These are phyloP conservation scores for Mus spretus DNA, from an alignment of 2,797 vertebrate genomes.

Conservation along the genomic window DNA sequence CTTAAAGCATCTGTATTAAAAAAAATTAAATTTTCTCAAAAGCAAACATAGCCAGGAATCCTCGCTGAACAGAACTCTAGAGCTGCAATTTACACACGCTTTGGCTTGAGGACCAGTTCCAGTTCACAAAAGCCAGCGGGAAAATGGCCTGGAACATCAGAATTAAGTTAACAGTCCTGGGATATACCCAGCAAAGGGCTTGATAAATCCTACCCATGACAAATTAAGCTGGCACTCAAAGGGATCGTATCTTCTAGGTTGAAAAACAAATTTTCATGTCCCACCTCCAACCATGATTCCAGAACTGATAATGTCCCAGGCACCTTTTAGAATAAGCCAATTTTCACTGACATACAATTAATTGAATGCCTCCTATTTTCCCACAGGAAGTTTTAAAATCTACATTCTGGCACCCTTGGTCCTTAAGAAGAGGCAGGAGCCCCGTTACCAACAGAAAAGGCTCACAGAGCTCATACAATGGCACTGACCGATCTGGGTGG, in stretches of 20 bases:
- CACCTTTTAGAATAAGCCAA: slow-evolving; percentile 41
- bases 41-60: slow-evolving; percentile 2
- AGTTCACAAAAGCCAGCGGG: background rate
- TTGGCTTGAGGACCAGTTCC: background rate
- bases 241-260: background rate
- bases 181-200: background rate
- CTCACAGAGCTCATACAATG: background rate
- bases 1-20: background rate
- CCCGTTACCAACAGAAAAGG: slow-evolving; percentile 22
- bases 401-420: slow-evolving; percentile 26
- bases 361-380: background rate
- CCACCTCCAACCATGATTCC: background rate
- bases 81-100: slow-evolving; percentile 4
- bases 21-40: slow-evolving; percentile 42
- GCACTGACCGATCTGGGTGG: background rate
- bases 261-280: background rate
- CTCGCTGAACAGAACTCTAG: background rate
- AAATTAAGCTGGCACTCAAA: slow-evolving; percentile 8
- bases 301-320: background rate
- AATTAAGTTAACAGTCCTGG: slow-evolving; percentile 18
- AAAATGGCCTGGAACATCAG: background rate
- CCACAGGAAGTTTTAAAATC: slow-evolving; percentile 25
- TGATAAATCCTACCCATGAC: slow-evolving; percentile 27
- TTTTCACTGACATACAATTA: background rate
- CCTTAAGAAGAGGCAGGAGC: slow-evolving; percentile 3